A percentile compares a stretch with the other conserved stretches of the same genome.
phyloP scores from a whole-genome alignment of 2,113 vertebrate species.

The Sarotherodon lohbergeri region DNA sequence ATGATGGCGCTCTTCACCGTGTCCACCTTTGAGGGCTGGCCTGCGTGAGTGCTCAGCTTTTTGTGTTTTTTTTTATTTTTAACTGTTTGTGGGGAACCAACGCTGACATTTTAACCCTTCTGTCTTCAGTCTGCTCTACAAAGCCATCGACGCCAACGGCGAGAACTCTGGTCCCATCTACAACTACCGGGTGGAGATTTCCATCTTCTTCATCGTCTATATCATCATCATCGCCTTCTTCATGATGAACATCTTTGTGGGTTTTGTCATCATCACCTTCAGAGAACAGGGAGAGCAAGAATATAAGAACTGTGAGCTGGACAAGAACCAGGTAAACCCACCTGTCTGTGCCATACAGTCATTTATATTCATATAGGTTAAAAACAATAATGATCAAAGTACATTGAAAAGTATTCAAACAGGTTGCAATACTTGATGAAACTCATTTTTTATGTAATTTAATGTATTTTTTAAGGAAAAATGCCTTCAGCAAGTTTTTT shows the following conservation, averaged over 20 bases:
- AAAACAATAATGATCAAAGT: neutral
- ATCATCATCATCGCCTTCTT: constrained; percentile 98
- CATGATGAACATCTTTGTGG: constrained; percentile 99
- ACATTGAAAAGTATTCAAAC: neutral
- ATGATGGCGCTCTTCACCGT: constrained; percentile 97
- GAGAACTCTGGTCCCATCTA: constrained; percentile 90
- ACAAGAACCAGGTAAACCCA: constrained; percentile 88
- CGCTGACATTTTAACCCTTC: neutral
- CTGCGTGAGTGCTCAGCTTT: constrained; percentile 72
- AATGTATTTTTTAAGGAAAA: accelerated
- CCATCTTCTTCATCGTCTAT: constrained; percentile 95
- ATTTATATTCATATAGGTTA: neutral
- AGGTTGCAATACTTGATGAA: neutral
- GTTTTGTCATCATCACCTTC: constrained; percentile 97
- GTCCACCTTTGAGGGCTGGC: constrained; percentile 95
- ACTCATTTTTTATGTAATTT: neutral
- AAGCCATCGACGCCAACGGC: constrained; percentile 88
- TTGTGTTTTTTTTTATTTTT: neutral
- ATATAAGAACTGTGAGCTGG: constrained; percentile 92
- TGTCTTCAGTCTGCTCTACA: constrained; percentile 81
- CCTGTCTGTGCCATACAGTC: neutral
- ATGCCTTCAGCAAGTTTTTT: too few relatives aligned
- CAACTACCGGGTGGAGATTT: constrained; percentile 91
- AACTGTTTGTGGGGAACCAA: neutral
- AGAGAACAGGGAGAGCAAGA: constrained; percentile 91